A percentile compares a stretch with the other conserved stretches of the same genome.
Evolutionary conservation across 2,113 vertebrate genomes (phyloP).

Genomic region (Engraulis encrasicolus): DNA sequence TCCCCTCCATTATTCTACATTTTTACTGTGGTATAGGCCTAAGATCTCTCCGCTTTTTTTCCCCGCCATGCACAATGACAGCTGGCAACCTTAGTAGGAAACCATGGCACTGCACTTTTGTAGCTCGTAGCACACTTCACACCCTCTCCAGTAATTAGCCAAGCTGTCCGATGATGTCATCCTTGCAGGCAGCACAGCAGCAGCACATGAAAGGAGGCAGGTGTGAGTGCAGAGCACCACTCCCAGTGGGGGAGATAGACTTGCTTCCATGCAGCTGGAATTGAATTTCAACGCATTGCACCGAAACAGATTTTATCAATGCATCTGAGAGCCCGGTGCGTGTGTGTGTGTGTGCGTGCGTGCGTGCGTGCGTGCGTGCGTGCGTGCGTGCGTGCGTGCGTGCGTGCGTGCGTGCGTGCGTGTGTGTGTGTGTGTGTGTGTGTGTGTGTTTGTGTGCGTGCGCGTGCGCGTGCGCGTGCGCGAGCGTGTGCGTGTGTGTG

Average conservation of each 20-base stretch:
- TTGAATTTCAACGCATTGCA: not conserved
- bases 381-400: too few species aligned
- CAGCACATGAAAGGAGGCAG: constrained; percentile 70
- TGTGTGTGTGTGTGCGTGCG: not conserved
- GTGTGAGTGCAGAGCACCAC: constrained; percentile 61
- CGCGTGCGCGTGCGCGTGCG: too few species aligned
- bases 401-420: too few species aligned
- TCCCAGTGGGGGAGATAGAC: not conserved
- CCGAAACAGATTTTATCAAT: constrained; percentile 11
- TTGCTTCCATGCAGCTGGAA: not conserved
- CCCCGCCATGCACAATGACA: not conserved
- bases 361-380: constrained; percentile 10
- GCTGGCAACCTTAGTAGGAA: not conserved
- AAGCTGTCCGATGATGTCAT: constrained; percentile 62
- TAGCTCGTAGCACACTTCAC: not conserved
- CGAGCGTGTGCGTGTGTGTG: too few species aligned
- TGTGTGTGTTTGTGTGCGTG: too few species aligned
- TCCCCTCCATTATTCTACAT: not conserved
- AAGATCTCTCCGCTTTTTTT: not conserved
- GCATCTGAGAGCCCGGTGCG: not conserved
- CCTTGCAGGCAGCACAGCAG: constrained; percentile 50
- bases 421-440: too few species aligned
- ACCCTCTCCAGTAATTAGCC: constrained; percentile 50
- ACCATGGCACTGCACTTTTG: not conserved
- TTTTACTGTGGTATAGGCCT: not conserved